Evolutionary conservation across 2,797 vertebrate genomes (phyloP).

Genomic region (Sebastes iracundus): DNA sequence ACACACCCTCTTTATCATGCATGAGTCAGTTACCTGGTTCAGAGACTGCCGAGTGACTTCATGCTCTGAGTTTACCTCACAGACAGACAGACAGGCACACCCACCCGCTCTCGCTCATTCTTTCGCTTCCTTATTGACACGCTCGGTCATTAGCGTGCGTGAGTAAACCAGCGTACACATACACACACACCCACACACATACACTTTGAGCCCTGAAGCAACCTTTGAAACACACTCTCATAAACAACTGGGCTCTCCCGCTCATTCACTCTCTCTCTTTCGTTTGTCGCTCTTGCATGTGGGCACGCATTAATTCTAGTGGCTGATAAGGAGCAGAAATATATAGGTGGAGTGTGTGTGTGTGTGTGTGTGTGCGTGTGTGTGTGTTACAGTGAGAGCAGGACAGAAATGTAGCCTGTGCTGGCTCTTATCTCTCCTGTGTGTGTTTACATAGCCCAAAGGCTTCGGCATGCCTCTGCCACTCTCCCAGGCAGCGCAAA

Average conservation of each 20-base stretch:
- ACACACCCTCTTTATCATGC: constrained; percentile 13
- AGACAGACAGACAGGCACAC: background rate
- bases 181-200: background rate
- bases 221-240: constrained; percentile 9
- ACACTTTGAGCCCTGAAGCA: background rate
- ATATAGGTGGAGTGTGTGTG: background rate
- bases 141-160: background rate
- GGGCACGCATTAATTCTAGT: background rate
- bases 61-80: constrained; percentile 13
- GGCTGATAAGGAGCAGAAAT: constrained; percentile 13
- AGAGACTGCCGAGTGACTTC: constrained; percentile 28
- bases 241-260: background rate
- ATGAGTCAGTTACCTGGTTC: constrained; percentile 1
- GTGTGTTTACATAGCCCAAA: constrained; percentile 77
- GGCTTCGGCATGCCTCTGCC: constrained; percentile 71
- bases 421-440: constrained; percentile 60
- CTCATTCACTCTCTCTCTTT: constrained; percentile 2
- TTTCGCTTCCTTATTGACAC: constrained; percentile 39
- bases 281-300: background rate
- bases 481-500: constrained; percentile 56
- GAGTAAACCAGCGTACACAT: background rate
- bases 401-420: constrained; percentile 51
- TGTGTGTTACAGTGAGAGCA: constrained; percentile 10
- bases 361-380: constrained; percentile 8
- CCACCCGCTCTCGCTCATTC: constrained; percentile 12